Evolutionary conservation across 2,888 invertebrate genomes (phyloP), one percentile per base, ranked within the genome.

Genomic region (Julus scandinavius): DNA sequence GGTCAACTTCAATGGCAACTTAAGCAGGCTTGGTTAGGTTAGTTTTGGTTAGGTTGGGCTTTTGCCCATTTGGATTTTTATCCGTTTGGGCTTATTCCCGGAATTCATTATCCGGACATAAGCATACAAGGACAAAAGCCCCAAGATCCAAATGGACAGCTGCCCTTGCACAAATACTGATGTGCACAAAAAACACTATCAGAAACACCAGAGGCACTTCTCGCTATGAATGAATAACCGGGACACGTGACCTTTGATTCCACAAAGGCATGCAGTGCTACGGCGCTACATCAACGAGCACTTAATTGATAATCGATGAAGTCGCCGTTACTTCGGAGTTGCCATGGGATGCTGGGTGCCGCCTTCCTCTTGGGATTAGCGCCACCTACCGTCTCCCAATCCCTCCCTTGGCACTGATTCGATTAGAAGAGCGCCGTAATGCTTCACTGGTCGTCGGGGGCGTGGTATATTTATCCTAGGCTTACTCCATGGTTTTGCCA

Each of bases 311-410:
- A 63, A 63, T 63, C 63, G 63, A 63, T 63, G 54, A 7, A 54
- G 54, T 54, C 13, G 50, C 50, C 50, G 50, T 13, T 50, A 50
- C 50, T 7, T 17, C 13, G 6, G 54, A 3, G 15, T 54, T 11
- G 54, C 54, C 1, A 54, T 54, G 54, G 54, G 54, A 54, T 13
- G 54, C 49, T 15, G 63, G 63, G 63, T 63, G 63, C 63, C 63
- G 63, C 63, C 63, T 63, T 20, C 63, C 63, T 63, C 63, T 63
- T 63, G 63, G 63, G 63, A 63, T 63, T 63, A 63, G 63, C 63
- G 63, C 63, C 63, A 63, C 63, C 63, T 63, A 63, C 63, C 3
- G 63, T 63, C 63, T n/a, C 20, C 63, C 63, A 20, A 7, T 20
- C 63, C 63, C 63, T 17, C 17, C 58, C 58, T 58, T 17, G 17